Conservation (phyloP, 2,888 invertebrate genomes). For the Heteromyza rotundicornis region DNA sequence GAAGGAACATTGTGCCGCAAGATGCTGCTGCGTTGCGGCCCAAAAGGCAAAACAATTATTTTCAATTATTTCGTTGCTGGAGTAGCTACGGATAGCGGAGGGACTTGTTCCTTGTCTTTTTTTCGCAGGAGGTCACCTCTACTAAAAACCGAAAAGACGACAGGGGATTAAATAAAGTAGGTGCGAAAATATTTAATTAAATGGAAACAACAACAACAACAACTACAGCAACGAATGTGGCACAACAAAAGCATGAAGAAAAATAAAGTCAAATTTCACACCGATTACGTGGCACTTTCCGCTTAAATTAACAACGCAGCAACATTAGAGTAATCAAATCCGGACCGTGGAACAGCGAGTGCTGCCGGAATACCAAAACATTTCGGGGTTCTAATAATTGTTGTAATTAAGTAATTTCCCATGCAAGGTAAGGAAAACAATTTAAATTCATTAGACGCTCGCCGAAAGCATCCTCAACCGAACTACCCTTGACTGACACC, state of each 20-base stretch:
- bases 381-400: slow-evolving; percentile 48
- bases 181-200: slow-evolving; percentile 59
- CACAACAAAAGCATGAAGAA: not conserved
- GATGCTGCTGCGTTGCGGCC: not conserved
- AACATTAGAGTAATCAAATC: not conserved
- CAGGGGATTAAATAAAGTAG: slow-evolving; percentile 42
- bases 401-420: slow-evolving; percentile 56
- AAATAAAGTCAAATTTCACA: not conserved
- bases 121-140: not conserved
- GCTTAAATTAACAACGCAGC: slow-evolving; percentile 4
- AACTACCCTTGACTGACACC: not conserved
- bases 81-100: slow-evolving; percentile 23
- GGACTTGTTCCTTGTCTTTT: not conserved
- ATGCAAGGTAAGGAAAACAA: slow-evolving; percentile 35
- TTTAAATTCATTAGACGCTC: slow-evolving; percentile 50
- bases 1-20: not conserved
- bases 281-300: not conserved
- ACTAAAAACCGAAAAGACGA: slow-evolving; percentile 15
- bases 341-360: not conserved
- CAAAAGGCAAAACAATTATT: slow-evolving; percentile 36
- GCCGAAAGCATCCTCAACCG: not conserved
- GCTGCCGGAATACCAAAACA: not conserved
- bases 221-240: slow-evolving; percentile 20
- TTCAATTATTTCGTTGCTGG: slow-evolving; percentile 50
- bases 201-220: slow-evolving; percentile 32